Base-by-base conservation (phyloP, 1,140 invertebrate genomes). In the Papilio polyxenes region DNA sequence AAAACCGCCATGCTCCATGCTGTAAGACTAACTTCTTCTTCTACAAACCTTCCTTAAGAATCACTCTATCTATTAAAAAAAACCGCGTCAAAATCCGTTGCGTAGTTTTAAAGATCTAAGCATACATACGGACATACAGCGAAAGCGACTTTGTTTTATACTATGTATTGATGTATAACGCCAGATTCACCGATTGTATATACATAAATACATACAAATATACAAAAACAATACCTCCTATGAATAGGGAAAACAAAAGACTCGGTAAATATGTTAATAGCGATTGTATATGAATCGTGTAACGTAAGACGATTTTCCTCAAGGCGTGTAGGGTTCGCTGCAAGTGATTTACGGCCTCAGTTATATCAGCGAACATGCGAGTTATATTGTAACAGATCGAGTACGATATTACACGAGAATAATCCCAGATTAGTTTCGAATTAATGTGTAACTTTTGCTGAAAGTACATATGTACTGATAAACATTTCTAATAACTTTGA, bases 311-410 rank as follows among this genome's bases (percentile, higher is more conserved):
- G 51, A 77, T 72, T 53, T 56, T 56, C 75, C 75, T 56, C 75
- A 53, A 77, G 13, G 75, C 48, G n/a, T 56, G 31, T 13, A 77
- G 75, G 17, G 75, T 31, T 31, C 75, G 11, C 51, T 77, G 75
- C 75, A 77, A 77, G 20, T 56, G 75, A 77, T 77, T 77, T 77
- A 77, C 51, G 48, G 49, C 23, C 51, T 49, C 9, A 23, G 75
- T 77, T 77, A 77, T 53, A 49, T 20, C 51, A 17, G 48, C 48
- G 49, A 77, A 37, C 49, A 56, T 31, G 75, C 51, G 37, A 51
- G n/a, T 75, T 48, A 75, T 37, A 75, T 76, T 17, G 20, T 51
- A 48, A 76, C 48, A 56, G 75, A 77, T 77, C 48, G 75, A 77
- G 49, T 77, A 49, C 23, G 75, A 53, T 77, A 37, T 77, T 56